phyloP scores from a whole-genome alignment of 2,797 vertebrate species.

The Lithobates sylvaticus region DNA sequence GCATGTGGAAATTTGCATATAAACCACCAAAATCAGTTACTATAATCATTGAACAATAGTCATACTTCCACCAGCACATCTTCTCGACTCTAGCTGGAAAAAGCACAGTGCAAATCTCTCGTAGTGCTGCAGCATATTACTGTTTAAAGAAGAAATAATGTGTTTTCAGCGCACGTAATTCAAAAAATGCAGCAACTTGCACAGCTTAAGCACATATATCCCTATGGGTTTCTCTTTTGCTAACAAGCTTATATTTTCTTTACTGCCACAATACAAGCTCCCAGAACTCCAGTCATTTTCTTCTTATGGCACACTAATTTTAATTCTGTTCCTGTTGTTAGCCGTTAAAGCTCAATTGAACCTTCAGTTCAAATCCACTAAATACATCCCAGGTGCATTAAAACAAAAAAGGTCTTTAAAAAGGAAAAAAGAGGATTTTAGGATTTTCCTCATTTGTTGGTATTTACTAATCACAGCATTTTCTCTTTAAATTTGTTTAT shows the following conservation, averaged over 20 bases:
- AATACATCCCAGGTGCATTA: no score
- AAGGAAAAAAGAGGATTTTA: no score
- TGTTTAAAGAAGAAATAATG: conserved; percentile 22
- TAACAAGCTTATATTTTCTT: conserved; percentile 44
- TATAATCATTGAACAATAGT: no score
- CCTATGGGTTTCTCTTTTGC: conserved; percentile 16
- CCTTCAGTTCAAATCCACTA: no score
- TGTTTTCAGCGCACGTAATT: conserved; percentile 58
- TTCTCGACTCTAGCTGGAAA: not conserved
- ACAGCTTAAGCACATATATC: conserved; percentile 43
- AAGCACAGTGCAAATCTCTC: not conserved
- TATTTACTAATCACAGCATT: no score
- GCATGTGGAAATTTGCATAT: no score
- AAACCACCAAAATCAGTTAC: no score
- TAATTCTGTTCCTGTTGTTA: conserved; percentile 3
- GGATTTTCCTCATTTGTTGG: no score
- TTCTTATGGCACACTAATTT: not conserved
- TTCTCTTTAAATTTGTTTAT: no score
- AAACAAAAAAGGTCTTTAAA: no score
- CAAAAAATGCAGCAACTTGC: not conserved
- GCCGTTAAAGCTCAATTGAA: not conserved
- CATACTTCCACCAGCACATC: no score
- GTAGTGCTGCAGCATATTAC: not conserved
- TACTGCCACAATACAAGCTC: conserved; percentile 13
- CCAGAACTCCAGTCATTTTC: not conserved